Evolutionary conservation across 2,888 invertebrate genomes (phyloP).

Genomic region (Tridacna gigas): DNA sequence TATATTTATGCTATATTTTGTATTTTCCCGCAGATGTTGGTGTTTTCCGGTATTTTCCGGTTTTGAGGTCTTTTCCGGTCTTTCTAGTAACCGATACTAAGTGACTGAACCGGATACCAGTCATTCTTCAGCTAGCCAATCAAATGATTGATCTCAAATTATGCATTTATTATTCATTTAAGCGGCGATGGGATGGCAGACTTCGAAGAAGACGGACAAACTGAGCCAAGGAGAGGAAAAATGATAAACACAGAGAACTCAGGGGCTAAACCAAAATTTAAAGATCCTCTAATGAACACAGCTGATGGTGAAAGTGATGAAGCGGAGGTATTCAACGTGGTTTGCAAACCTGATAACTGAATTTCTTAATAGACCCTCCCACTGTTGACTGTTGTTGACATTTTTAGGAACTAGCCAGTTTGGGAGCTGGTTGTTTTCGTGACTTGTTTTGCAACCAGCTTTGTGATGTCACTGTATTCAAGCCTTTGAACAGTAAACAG

Average conservation of each 20-base stretch:
- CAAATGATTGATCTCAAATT: neutral
- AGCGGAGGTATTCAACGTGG: slow-evolving; percentile 64
- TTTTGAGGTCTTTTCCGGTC: no score
- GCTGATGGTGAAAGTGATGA: slow-evolving; percentile 78
- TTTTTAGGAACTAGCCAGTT: neutral
- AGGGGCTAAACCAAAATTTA: slow-evolving; percentile 69
- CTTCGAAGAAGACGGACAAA: slow-evolving; percentile 64
- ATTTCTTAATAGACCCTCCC: neutral
- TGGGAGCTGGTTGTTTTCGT: no score
- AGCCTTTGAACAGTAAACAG: no score
- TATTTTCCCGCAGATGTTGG: no score
- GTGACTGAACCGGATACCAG: no score
- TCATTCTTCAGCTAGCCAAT: no score
- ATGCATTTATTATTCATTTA: slow-evolving; percentile 45
- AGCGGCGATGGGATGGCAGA: slow-evolving; percentile 46
- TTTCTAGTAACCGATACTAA: no score
- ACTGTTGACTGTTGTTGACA: no score
- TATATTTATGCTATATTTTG: no score
- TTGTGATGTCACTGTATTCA: no score
- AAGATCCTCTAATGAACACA: slow-evolving; percentile 79
- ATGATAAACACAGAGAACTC: slow-evolving; percentile 38
- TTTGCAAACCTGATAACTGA: neutral
- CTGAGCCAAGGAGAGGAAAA: slow-evolving; percentile 59
- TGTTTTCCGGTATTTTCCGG: no score
- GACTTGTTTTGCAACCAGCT: no score